phyloP scores from a whole-genome alignment of 2,888 invertebrate genomes.

The Pachliopta kotzebuea region DNA sequence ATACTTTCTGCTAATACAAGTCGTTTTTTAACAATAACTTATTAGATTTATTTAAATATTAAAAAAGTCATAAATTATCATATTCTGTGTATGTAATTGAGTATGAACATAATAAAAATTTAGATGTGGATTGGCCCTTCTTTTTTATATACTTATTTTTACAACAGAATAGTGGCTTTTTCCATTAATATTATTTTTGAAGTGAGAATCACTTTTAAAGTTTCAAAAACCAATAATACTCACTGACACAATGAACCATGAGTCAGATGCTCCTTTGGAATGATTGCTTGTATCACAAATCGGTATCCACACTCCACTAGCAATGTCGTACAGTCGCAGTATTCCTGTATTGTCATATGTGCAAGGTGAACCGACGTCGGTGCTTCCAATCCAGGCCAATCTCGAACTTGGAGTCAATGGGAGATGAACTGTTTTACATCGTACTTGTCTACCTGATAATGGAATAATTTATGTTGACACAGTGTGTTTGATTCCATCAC shows the following conservation, averaged over 20 bases:
- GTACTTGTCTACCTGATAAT: slow-evolving; percentile 59
- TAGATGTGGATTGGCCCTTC: too few species aligned
- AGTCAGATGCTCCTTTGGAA: slow-evolving; percentile 60
- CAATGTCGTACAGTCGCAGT: slow-evolving; percentile 85
- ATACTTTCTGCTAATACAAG: too few species aligned
- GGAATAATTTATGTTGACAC: neutral
- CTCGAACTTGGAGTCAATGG: slow-evolving; percentile 85
- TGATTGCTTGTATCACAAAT: slow-evolving; percentile 87
- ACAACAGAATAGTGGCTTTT: too few species aligned
- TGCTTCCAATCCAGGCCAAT: slow-evolving; percentile 89
- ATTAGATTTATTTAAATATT: too few species aligned
- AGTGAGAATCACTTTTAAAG: too few species aligned
- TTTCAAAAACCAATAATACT: slow-evolving; percentile 42
- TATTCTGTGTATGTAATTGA: too few species aligned
- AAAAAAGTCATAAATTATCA: too few species aligned
- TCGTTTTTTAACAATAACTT: too few species aligned
- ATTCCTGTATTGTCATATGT: slow-evolving; percentile 88
- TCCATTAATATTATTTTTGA: too few species aligned
- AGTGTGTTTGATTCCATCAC: too few species aligned
- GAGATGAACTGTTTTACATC: slow-evolving; percentile 75
- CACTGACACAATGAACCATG: slow-evolving; percentile 79
- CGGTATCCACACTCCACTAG: slow-evolving; percentile 89
- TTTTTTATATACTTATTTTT: too few species aligned
- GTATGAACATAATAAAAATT: too few species aligned
- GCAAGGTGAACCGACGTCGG: slow-evolving; percentile 90